A percentile compares a stretch with the other conserved stretches of the same genome.
These are phyloP conservation scores for Rotaria magnacalcarata DNA, from an alignment of 2,888 invertebrate species.

Conservation along the genomic window DNA sequence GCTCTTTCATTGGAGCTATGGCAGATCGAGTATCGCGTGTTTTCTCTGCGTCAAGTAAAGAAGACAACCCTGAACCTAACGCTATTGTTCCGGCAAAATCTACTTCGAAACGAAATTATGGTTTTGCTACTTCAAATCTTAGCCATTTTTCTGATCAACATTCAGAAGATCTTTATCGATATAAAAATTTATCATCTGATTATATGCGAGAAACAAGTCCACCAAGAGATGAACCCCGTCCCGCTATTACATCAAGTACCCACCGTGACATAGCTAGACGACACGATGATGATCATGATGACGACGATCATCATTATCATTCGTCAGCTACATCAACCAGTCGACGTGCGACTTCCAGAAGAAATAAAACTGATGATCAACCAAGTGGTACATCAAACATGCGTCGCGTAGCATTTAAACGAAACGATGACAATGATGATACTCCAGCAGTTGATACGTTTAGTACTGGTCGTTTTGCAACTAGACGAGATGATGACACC, in stretches of 20 bases:
- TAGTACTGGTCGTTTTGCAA: not conserved
- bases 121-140: not conserved
- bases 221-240: not conserved
- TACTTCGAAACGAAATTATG: not conserved
- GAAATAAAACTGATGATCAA: not conserved
- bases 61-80: not conserved
- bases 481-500: not conserved
- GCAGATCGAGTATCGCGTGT: not conserved
- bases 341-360: not conserved
- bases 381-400: not conserved
- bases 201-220: not conserved
- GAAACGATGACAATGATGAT: not conserved
- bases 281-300: not conserved
- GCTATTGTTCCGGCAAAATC: not conserved
- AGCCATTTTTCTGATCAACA: not conserved
- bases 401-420: not conserved
- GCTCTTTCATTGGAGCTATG: not conserved
- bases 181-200: not conserved
- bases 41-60: not conserved
- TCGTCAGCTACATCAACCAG: not conserved
- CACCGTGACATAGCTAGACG: not conserved
- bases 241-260: not conserved
- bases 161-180: not conserved
- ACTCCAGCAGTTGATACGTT: not conserved
- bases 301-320: not conserved